phyloP scores from a whole-genome alignment of 1,140 invertebrate species.

The Rhopalosiphum padi region DNA sequence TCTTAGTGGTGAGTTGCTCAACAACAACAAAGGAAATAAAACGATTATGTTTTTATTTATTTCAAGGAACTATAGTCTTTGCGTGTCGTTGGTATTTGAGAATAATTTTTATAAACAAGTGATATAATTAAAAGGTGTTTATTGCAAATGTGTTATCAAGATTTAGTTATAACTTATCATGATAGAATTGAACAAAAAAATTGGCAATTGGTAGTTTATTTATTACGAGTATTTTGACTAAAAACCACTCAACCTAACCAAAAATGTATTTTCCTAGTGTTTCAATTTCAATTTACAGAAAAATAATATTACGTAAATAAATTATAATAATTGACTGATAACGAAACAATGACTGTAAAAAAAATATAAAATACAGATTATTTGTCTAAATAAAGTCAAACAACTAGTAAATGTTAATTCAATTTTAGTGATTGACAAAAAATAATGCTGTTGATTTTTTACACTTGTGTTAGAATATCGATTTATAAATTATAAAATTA shows the following conservation, averaged over 20 bases:
- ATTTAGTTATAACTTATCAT: not conserved
- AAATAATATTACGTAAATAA: no score
- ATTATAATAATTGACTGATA: no score
- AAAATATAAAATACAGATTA: no score
- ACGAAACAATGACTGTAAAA: no score
- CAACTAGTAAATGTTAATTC: not conserved
- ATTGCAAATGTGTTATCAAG: not conserved
- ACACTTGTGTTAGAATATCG: not conserved
- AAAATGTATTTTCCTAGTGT: no score
- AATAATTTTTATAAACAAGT: not conserved
- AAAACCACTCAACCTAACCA: no score
- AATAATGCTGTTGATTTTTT: not conserved
- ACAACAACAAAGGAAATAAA: not conserved
- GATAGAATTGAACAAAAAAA: no score
- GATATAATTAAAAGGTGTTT: not conserved
- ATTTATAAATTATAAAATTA: not conserved
- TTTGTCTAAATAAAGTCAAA: no score
- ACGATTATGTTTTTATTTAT: not conserved
- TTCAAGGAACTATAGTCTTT: not conserved
- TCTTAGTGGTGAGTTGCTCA: not conserved
- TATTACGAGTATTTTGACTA: no score
- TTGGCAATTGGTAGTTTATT: no score
- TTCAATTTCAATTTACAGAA: no score
- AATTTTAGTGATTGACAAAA: no score
- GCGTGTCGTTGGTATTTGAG: not conserved